These are phyloP conservation scores for Atethmia centrago DNA, from an alignment of 2,888 invertebrate species.

Conservation along the genomic window DNA sequence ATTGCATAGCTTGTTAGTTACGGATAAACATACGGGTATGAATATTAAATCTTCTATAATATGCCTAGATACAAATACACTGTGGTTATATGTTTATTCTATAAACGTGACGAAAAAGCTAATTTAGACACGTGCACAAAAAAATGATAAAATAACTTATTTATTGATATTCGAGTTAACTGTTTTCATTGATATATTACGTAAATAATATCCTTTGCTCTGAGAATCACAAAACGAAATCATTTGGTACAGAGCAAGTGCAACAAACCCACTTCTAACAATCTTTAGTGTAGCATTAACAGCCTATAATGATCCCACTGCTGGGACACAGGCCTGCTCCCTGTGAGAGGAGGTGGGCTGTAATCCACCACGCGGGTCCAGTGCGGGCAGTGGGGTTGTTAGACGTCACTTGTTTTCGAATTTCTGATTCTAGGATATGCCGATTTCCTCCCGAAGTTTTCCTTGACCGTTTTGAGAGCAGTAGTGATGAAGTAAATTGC, in stretches of 20 bases:
- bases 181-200: not conserved
- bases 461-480: no score
- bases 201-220: not conserved
- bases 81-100: no score
- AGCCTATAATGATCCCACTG: not conserved
- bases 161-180: no score
- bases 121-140: not conserved
- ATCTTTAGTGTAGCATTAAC: not conserved
- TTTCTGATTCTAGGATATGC: not conserved
- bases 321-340: not conserved
- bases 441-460: not conserved
- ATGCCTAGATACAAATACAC: not conserved
- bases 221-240: not conserved
- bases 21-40: conserved; percentile 25
- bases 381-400: no score
- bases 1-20: conserved; percentile 49
- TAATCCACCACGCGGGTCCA: not conserved
- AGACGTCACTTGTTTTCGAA: not conserved
- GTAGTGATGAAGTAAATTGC: no score
- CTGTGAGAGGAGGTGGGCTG: not conserved
- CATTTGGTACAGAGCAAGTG: not conserved
- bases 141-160: no score
- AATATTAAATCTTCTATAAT: conserved; percentile 13
- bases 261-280: not conserved
- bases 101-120: not conserved